Percentiles rank a stretch among this genome's conserved stretches.
Conservation (phyloP, 1,140 invertebrate species). For the Oedothorax gibbosus region DNA sequence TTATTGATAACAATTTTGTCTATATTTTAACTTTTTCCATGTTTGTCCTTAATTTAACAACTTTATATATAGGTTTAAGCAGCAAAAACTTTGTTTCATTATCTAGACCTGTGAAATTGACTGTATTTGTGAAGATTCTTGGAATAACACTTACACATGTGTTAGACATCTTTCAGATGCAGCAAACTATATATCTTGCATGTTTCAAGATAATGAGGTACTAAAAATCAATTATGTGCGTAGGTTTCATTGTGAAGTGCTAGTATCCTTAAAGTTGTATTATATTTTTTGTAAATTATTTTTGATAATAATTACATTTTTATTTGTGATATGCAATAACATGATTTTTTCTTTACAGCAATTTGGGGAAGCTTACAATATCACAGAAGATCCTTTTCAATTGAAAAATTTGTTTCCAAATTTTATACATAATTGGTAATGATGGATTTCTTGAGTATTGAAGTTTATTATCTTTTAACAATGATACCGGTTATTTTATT, state of each 20-base stretch:
- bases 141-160: slow-evolving; percentile 87
- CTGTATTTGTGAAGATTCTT: slow-evolving; percentile 85
- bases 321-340: no score
- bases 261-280: not conserved
- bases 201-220: slow-evolving; percentile 81
- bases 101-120: slow-evolving; percentile 75
- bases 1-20: no score
- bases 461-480: no score
- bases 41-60: no score
- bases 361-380: slow-evolving; percentile 79
- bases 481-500: no score
- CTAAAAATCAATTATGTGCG: slow-evolving; percentile 1
- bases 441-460: no score
- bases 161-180: slow-evolving; percentile 74
- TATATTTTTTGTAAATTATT: not conserved
- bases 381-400: slow-evolving; percentile 77
- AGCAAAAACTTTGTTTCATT: not conserved
- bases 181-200: slow-evolving; percentile 79
- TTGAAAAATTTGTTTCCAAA: slow-evolving; percentile 73
- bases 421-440: not conserved
- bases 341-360: slow-evolving; percentile 70
- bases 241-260: not conserved
- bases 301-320: no score
- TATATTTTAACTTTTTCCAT: no score
- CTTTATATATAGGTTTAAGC: no score